A percentile compares a stretch with the other conserved stretches of the same genome.
Conservation (phyloP, 2,797 vertebrate genomes). For the Chaetodon trifasciatus region DNA sequence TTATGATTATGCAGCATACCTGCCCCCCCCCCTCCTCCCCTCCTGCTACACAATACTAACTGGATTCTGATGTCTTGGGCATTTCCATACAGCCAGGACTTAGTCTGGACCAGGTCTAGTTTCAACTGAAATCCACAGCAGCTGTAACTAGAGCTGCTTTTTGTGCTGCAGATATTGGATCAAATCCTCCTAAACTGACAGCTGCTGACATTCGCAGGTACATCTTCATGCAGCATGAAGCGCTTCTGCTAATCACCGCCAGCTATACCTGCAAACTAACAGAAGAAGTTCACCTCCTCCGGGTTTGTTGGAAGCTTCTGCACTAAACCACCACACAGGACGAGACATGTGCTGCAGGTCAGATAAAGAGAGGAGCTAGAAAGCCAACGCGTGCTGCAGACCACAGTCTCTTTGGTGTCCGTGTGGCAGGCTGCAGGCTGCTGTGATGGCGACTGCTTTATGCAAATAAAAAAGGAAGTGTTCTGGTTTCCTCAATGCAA, state of each 20-base stretch:
- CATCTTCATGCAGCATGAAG: not conserved
- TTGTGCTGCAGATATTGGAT: not conserved
- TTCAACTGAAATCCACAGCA: not conserved
- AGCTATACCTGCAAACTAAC: not conserved
- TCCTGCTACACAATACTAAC: constrained; percentile 14
- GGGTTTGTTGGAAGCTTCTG: not conserved
- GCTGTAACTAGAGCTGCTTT: not conserved
- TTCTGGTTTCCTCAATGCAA: not conserved
- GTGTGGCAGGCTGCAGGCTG: not conserved
- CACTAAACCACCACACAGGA: not conserved
- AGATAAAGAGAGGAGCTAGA: not conserved
- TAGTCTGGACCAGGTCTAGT: constrained; percentile 13
- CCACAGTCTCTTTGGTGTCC: not conserved
- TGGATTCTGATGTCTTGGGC: constrained; percentile 21
- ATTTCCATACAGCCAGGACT: not conserved
- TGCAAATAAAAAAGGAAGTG: constrained; percentile 8
- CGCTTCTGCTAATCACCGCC: not conserved
- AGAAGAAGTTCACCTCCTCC: not conserved
- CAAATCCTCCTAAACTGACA: not conserved
- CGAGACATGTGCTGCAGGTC: not conserved
- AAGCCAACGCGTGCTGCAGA: constrained; percentile 1
- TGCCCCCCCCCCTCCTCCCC: constrained; percentile 14
- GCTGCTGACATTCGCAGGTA: not conserved
- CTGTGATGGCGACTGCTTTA: not conserved
- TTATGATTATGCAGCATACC: constrained; percentile 62